These are phyloP conservation scores for Gari tellinella DNA, from an alignment of 2,888 invertebrate species.

Conservation along the genomic window DNA sequence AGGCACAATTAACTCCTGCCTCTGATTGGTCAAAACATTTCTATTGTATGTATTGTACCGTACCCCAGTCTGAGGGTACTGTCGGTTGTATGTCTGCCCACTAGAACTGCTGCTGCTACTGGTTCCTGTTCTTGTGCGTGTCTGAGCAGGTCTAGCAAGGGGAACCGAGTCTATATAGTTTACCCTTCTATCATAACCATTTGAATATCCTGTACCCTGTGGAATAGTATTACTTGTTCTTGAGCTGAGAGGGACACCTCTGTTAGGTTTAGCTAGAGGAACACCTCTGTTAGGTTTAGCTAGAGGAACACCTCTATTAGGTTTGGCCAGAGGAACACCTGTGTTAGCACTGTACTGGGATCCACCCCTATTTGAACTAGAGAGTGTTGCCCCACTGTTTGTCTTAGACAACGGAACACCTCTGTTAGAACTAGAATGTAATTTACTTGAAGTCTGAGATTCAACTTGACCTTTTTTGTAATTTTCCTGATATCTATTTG, in stretches of 20 bases:
- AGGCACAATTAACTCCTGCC: conserved; percentile 43
- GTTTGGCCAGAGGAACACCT: not conserved
- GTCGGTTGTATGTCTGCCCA: conserved; percentile 32
- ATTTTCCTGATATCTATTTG: conserved; percentile 52
- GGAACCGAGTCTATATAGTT: too few species aligned
- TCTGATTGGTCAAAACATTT: conserved; percentile 25
- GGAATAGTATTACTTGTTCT: conserved; percentile 7
- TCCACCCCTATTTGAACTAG: too few species aligned
- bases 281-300: not conserved
- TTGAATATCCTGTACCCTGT: conserved; percentile 9
- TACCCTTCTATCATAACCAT: too few species aligned
- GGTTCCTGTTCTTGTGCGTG: too few species aligned
- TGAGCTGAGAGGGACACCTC: too few species aligned
- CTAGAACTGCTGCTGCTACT: not conserved
- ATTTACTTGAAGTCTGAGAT: conserved; percentile 5
- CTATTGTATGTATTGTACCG: conserved; percentile 18
- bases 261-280: not conserved
- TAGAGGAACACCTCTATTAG: too few species aligned
- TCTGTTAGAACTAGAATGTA: conserved; percentile 1
- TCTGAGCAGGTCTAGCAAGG: too few species aligned
- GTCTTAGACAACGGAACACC: too few species aligned
- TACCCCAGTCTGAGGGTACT: conserved; percentile 14
- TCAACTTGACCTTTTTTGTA: conserved; percentile 13
- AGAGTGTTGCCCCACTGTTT: not conserved
- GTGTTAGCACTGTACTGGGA: not conserved